Evolutionary conservation across 2,113 vertebrate genomes (phyloP), one percentile per base, ranked within the genome.

Genomic region (Himantopus leucocephalus): DNA sequence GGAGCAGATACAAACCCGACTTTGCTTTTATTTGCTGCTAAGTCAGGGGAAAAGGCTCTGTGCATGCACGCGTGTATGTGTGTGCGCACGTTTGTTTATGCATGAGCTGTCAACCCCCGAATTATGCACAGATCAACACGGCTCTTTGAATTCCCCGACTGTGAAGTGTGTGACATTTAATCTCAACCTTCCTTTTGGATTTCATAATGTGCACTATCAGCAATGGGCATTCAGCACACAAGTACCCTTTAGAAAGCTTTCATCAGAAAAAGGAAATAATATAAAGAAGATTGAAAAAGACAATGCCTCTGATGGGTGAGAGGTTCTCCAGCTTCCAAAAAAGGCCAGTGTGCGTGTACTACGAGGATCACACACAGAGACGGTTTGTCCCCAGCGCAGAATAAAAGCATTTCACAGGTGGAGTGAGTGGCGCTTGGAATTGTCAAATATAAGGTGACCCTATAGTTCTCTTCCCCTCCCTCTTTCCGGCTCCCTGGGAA

Each of bases 221-320:
- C 96, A 75, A 56, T 5, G 35, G 95, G 64, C 56, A 87, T 94
- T 93, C 90, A 77, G 88, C 21, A 53, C 73, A 82, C 73, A 87
- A 96, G 96, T 34, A 89, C 86, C 70, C 80, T 91, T 92, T 56
- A 84, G 73, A 96, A 78, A 91, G 73, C 82, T 92, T 87, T 95
- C 84, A 78, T 35, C 37, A 47, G n/a, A 41, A 71, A 68, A 86
- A 59, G 21, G 56, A 86, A 45, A 72, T 60, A 72, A 50, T 37
- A 76, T 8, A 62, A 88, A 83, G 58, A 56, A 71, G 56, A 86
- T 11, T 68, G 85, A 90, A 94, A 95, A 75, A 90, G 76, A 84
- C 95, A 84, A 64, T 29, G 70, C 23, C 37, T 55, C 70, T 15
- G 22, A 55, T n/a, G 59, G 5, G 8, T 1, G 8, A 85, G 84